Percentiles rank a stretch among this genome's conserved stretches.
phyloP scores from a whole-genome alignment of 2,113 vertebrate genomes.

The Stictonetta naevosa region DNA sequence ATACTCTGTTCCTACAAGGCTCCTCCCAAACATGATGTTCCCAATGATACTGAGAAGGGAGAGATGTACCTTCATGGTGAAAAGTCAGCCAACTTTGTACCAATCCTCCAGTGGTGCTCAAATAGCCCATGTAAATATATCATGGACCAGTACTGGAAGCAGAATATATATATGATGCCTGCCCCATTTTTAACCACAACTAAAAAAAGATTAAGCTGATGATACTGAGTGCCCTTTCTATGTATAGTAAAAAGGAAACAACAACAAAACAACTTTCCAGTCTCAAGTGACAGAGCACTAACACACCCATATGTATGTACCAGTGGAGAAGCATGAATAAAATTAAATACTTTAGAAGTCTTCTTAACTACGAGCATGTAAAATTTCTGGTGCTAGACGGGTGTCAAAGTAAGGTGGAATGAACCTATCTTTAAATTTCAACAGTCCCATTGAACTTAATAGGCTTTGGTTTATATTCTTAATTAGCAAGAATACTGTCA shows the following conservation, averaged over 20 bases:
- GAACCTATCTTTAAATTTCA: constrained; percentile 22
- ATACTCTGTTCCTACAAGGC: neutral
- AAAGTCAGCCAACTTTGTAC: neutral
- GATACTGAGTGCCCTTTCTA: neutral
- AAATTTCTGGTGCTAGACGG: neutral
- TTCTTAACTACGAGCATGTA: neutral
- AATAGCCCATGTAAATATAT: neutral
- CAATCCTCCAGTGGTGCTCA: neutral
- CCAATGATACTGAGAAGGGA: neutral
- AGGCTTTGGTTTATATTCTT: constrained; percentile 11
- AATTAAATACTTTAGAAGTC: constrained; percentile 22
- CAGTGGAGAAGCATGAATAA: neutral
- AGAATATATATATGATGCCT: neutral
- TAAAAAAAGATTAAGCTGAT: neutral
- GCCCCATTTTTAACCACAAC: neutral
- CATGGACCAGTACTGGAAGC: neutral
- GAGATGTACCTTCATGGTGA: neutral
- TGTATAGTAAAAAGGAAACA: neutral
- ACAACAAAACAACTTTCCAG: constrained; percentile 1
- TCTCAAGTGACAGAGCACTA: constrained; percentile 9
- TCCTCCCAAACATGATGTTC: neutral
- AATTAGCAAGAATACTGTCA: constrained; percentile 44
- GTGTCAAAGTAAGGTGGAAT: neutral
- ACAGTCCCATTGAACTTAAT: constrained; percentile 26
- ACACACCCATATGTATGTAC: neutral